Base-by-base conservation (phyloP, 2,113 vertebrate species). In the Dendrocopos noguchii region DNA sequence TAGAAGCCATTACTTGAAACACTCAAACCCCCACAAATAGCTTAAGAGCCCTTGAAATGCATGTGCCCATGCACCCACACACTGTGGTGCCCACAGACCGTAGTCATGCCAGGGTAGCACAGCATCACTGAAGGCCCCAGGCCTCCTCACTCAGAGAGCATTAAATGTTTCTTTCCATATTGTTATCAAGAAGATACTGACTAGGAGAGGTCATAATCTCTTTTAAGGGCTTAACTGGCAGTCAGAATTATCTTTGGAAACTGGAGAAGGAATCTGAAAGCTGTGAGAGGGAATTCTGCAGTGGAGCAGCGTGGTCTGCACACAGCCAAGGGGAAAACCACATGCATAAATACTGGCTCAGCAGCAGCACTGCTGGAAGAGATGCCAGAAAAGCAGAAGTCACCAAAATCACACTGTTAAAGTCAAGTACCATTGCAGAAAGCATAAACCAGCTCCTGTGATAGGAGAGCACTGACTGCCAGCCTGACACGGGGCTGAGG, bases 211-310 rank as follows among this genome's bases (percentile, higher is more conserved):
- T 61, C 66, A 78, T 72, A 42, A 87, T 91, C 63, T 68, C 74
- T 89, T 87, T 61, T 70, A 87, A 89, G 75, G 55, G 76, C 78
- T 65, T 57, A 60, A 92, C 60, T 79, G 72, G 67, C 67, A 94
- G 91, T 81, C 66, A 84, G 57, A 94, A 84, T 94, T 65, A 46
- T 84, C 84, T 75, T 93, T 29, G 84, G 64, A 76, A 92, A 84
- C 5, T 73, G 74, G 21, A 84, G 81, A 75, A 87, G 89, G 15
- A 20, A 93, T 81, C 19, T 87, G 50, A 93, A 71, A 87, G 31
- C 25, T 47, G 73, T n/a, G 36, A 73, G 53, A 85, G 36, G 64
- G 84, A 90, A 92, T 75, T 64, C 63, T 78, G 78, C 80, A 79
- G 63, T 70, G 57, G 57, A 76, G 55, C 71, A 87, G 61, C 44